Conservation (phyloP, 2,888 invertebrate genomes). For the Carterocephalus palaemon region DNA sequence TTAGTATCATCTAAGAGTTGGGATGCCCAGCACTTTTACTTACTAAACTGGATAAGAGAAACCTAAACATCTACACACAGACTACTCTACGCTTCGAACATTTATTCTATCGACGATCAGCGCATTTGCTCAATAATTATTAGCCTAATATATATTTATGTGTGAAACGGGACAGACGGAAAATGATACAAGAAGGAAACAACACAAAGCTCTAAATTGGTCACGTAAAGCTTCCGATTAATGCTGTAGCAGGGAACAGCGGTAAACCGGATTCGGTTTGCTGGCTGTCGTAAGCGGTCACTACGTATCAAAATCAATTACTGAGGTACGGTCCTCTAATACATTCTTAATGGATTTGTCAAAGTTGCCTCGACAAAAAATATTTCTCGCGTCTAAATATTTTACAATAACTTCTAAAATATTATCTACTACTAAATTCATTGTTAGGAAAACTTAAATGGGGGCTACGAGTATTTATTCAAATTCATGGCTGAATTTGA, state of each 20-base stretch:
- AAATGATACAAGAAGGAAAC: conserved; percentile 69
- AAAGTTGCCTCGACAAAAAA: not conserved
- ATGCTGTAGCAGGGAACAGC: conserved; percentile 63
- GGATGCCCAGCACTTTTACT: conserved; percentile 6
- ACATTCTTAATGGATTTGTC: conserved; percentile 8
- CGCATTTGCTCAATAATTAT: conserved; percentile 37
- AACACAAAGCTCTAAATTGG: conserved; percentile 72
- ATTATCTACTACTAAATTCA: conserved; percentile 7
- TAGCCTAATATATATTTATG: conserved; percentile 54
- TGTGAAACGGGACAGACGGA: conserved; percentile 68
- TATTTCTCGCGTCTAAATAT: conserved; percentile 2
- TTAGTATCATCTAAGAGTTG: conserved; percentile 7
- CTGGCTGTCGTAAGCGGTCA: conserved; percentile 51
- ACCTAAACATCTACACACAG: conserved; percentile 16
- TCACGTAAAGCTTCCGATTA: conserved; percentile 73
- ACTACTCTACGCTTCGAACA: conserved; percentile 38
- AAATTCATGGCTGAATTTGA: conserved; percentile 18
- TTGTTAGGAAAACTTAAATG: conserved; percentile 20
- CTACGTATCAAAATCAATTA: conserved; percentile 43
- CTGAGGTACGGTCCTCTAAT: not conserved
- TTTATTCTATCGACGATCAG: conserved; percentile 43
- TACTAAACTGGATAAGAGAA: conserved; percentile 13
- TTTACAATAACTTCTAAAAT: conserved; percentile 12
- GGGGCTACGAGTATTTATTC: conserved; percentile 10
- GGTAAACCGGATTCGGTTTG: conserved; percentile 38